Evolutionary conservation across 2,888 invertebrate species (phyloP).

Genomic region (Acanthoscelides obtectus): DNA sequence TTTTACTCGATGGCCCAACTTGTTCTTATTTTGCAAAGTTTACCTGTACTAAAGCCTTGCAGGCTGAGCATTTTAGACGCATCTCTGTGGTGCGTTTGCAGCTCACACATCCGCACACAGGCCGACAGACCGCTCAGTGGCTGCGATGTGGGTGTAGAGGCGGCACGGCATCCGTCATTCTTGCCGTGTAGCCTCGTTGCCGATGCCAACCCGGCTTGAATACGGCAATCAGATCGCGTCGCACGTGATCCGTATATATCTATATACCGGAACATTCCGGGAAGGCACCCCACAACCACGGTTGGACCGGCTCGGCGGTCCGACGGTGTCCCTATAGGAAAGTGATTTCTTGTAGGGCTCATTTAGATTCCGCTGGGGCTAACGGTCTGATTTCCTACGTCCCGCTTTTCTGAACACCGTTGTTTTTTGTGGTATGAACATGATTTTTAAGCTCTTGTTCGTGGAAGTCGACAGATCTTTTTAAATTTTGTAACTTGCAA

Average conservation of each 20-base stretch:
- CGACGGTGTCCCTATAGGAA: not conserved
- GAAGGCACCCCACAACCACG: too few relatives aligned
- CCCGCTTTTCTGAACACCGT: too few relatives aligned
- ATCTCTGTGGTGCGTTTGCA: not conserved
- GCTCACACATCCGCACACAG: not conserved
- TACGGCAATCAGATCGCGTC: constrained; percentile 34
- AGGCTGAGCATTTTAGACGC: not conserved
- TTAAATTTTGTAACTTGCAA: too few relatives aligned
- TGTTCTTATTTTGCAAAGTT: too few relatives aligned
- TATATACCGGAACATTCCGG: constrained; percentile 1
- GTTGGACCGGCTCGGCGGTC: too few relatives aligned
- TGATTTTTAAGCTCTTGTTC: too few relatives aligned
- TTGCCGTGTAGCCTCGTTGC: constrained; percentile 34
- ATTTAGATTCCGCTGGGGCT: not conserved
- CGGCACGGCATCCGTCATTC: constrained; percentile 14
- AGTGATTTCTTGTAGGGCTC: not conserved
- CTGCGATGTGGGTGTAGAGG: not conserved
- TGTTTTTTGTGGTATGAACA: too few relatives aligned
- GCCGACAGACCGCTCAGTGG: not conserved
- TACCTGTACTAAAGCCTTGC: not conserved
- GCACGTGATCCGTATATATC: constrained; percentile 3
- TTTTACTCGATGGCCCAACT: too few relatives aligned
- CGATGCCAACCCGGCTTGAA: constrained; percentile 27
- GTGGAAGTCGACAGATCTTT: too few relatives aligned
- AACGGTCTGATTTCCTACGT: not conserved